Percentiles rank a stretch among this genome's conserved stretches.
Conservation (phyloP, 1,140 invertebrate species). For the Procambarus clarkii region DNA sequence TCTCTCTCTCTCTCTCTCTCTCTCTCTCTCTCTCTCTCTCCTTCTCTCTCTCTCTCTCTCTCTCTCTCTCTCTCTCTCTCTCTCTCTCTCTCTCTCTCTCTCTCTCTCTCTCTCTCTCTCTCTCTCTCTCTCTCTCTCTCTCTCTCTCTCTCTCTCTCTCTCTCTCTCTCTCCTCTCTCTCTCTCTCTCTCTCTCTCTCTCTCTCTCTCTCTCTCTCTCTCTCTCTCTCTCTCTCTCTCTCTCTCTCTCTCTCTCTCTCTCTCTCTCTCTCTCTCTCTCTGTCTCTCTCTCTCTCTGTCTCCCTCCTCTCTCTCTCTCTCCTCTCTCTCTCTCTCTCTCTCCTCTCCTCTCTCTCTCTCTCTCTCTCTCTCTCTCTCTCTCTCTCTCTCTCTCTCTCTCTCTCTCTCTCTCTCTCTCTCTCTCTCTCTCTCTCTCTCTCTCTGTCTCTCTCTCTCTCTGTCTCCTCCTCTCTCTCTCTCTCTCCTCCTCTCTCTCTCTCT, state of each 20-base stretch:
- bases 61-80: background rate
- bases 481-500: background rate
- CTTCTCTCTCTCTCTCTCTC: background rate
- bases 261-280: background rate
- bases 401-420: background rate
- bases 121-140: background rate
- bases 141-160: no score
- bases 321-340: background rate
- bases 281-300: background rate
- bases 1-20: background rate
- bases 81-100: background rate
- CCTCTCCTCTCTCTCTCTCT: background rate
- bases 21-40: no score
- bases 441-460: background rate
- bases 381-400: no score
- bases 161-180: background rate
- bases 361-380: no score
- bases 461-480: no score
- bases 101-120: background rate
- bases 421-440: background rate
- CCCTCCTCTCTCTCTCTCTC: background rate
- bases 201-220: background rate
- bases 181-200: no score
- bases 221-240: background rate
- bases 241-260: no score